A percentile compares a stretch with the other conserved stretches of the same genome.
Conservation (phyloP, 1,140 invertebrate species). For the Trichomalopsis sarcophagae region DNA sequence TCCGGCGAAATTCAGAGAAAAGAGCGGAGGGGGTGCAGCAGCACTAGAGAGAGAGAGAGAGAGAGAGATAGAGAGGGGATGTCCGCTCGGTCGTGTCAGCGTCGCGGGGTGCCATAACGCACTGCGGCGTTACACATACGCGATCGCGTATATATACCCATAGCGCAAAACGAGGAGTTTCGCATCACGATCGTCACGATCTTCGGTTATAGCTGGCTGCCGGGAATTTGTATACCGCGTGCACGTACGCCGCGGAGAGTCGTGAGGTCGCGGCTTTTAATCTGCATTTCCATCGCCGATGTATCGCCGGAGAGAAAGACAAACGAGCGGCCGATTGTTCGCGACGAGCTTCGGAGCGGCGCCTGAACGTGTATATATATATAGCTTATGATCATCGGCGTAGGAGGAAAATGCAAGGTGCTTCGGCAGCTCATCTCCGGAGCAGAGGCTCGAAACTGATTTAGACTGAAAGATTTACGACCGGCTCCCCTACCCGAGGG, state of each 20-base stretch:
- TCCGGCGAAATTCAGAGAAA: neutral
- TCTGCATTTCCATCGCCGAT: slow-evolving; percentile 22
- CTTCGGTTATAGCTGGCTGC: neutral
- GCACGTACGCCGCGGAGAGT: neutral
- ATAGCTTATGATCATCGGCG: neutral
- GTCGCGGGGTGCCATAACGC: slow-evolving; percentile 6
- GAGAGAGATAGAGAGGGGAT: neutral
- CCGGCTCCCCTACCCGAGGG: slow-evolving; percentile 52
- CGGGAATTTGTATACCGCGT: slow-evolving; percentile 31
- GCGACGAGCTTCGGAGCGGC: neutral
- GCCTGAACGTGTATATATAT: no score
- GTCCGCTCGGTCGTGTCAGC: neutral
- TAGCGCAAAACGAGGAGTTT: neutral
- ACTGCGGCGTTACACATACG: neutral
- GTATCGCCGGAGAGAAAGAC: slow-evolving; percentile 8
- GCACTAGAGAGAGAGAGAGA: no score
- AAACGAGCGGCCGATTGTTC: neutral
- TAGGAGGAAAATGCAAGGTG: slow-evolving; percentile 25
- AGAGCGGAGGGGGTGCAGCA: neutral
- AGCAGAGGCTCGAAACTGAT: slow-evolving; percentile 67
- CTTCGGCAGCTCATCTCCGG: slow-evolving; percentile 42
- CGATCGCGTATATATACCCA: no score
- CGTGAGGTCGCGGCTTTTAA: slow-evolving; percentile 25
- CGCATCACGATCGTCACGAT: slow-evolving; percentile 24
- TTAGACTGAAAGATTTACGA: slow-evolving; percentile 72